Evolutionary conservation across 2,888 invertebrate genomes (phyloP).

Genomic region (Hypolimnas misippus): DNA sequence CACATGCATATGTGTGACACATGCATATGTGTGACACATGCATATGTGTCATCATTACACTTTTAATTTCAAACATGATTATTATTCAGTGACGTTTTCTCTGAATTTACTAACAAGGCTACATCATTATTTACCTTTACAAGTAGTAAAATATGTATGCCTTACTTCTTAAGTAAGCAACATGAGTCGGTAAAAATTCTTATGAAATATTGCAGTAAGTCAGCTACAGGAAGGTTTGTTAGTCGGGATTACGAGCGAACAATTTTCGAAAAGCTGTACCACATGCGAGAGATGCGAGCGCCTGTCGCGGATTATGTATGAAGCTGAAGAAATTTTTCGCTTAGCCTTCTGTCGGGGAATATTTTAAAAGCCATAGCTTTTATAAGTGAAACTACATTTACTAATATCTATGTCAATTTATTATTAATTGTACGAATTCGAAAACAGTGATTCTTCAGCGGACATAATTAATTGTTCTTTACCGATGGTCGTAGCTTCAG

Average conservation of each 20-base stretch:
- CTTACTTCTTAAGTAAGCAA: not conserved
- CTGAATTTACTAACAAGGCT: no score
- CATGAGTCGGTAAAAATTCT: slow-evolving; percentile 6
- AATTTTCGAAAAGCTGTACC: slow-evolving; percentile 24
- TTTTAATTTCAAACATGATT: no score
- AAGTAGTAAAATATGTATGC: no score
- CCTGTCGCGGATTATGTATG: slow-evolving; percentile 13
- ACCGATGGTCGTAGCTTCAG: no score
- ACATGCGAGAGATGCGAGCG: slow-evolving; percentile 5
- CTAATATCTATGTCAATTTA: not conserved
- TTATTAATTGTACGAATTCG: not conserved
- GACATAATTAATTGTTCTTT: no score
- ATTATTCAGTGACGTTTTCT: no score
- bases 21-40: no score
- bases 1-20: no score
- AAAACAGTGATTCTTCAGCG: no score
- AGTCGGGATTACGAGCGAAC: slow-evolving; percentile 26
- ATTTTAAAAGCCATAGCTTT: not conserved
- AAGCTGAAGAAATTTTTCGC: slow-evolving; percentile 11
- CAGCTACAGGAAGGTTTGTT: slow-evolving; percentile 25
- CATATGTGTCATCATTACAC: no score
- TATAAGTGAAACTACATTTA: not conserved
- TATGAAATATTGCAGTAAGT: slow-evolving; percentile 14
- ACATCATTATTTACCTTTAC: no score
- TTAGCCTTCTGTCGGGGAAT: not conserved